Base-by-base conservation (phyloP, 2,888 invertebrate genomes). In the Megalurothrips usitatus region DNA sequence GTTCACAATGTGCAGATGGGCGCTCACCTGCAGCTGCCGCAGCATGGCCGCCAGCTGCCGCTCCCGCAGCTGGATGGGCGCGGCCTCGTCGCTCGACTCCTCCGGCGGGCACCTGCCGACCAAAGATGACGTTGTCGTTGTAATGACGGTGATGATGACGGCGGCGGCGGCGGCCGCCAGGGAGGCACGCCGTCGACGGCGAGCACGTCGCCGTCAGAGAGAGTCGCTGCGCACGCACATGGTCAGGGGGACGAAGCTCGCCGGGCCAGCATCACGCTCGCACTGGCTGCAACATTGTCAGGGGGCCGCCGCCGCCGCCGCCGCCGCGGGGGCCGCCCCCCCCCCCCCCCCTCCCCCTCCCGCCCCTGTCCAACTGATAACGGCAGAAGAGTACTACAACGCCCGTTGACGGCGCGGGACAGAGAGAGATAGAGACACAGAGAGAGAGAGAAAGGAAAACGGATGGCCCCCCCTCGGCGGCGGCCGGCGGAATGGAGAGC, bases 21-120 rank as follows among this genome's bases (percentile, higher is more conserved):
- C 23, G 11, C 68, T 75, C 68, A 75, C 68, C 68, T 75, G 68
- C 26, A 75, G 68, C 68, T 75, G 68, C 23, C 68, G 68, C 23
- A 75, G 68, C 68, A 75, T 75, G 23, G 26, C 68, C 26, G 68
- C 68, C 4, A 75, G 68, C 68, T 75, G 68, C 26, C 26, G 68
- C 26, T 75, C 68, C 68, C 68, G 68, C 68, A 75, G 68, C 68
- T 75, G 68, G 23, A 75, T 75, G 23, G 68, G 26, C 1, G 68
- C 23, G 9, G 68, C 26, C 23, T 75, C 68, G 6, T 75, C 68
- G 0, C 6, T 26, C 26, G 68, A 26, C 26, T 75, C 68, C 68
- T 75, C 68, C 10, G 68, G 68, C 23, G 68, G 68, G 12, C 68
- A 75, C 68, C 68, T 75, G 68, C 6, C 23, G 23, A 4, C 26